phyloP scores from a whole-genome alignment of 2,113 vertebrate genomes.

The Riparia riparia region DNA sequence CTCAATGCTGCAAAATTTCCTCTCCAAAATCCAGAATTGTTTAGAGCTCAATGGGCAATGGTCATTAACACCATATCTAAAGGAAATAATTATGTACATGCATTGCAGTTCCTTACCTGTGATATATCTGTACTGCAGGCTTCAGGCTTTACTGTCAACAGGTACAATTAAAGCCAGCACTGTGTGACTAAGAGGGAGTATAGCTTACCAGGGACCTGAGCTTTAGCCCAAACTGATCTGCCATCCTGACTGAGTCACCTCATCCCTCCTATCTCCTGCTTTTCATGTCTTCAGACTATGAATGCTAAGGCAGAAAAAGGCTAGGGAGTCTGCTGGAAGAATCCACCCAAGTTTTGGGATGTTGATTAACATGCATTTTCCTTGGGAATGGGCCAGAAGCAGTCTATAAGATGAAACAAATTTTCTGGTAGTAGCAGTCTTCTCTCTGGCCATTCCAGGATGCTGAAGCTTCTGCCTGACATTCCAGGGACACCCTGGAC shows the following conservation, averaged over 20 bases:
- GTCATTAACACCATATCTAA: neutral
- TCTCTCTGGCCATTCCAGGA: neutral
- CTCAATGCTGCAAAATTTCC: neutral
- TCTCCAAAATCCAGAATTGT: neutral
- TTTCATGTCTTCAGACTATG: neutral
- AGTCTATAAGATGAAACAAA: neutral
- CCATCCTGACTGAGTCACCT: neutral
- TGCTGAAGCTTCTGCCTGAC: neutral
- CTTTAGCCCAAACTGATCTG: neutral
- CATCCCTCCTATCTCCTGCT: neutral
- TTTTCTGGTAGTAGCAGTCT: neutral
- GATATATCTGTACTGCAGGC: neutral
- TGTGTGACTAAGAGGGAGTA: neutral
- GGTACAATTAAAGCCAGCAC: neutral
- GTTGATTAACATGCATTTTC: neutral
- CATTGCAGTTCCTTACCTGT: neutral
- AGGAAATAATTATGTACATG: neutral
- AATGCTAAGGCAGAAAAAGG: neutral
- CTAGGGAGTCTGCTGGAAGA: neutral
- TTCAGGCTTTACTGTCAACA: neutral
- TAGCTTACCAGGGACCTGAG: neutral
- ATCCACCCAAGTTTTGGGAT: neutral
- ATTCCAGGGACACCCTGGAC: neutral
- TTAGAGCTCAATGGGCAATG: neutral
- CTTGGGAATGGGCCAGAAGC: neutral